A percentile compares a stretch with the other conserved stretches of the same genome.
Evolutionary conservation across 2,797 vertebrate genomes (phyloP).

Genomic region (Falco columbarius): DNA sequence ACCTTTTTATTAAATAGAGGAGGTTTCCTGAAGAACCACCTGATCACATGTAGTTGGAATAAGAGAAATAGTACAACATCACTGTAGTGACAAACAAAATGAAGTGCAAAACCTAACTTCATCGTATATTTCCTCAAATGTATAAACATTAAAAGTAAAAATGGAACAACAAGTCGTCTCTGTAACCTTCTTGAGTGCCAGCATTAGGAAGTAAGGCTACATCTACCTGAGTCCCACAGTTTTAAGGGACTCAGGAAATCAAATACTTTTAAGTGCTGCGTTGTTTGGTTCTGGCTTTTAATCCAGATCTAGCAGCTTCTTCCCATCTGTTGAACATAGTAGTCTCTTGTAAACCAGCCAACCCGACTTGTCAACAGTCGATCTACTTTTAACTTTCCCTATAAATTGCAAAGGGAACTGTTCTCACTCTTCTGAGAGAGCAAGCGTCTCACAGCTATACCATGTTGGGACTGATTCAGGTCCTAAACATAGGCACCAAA

Average conservation of each 20-base stretch:
- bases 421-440: slow-evolving; percentile 24
- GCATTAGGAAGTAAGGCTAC: not conserved
- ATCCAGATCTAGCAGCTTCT: slow-evolving; percentile 13
- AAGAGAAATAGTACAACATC: slow-evolving; percentile 8
- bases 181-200: not conserved
- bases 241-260: not conserved
- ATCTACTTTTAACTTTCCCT: slow-evolving; percentile 57
- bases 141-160: not conserved
- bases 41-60: not conserved
- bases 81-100: not conserved
- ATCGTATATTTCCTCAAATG: not conserved
- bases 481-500: slow-evolving; percentile 43
- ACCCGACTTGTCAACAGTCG: slow-evolving; percentile 10
- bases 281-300: slow-evolving; percentile 44
- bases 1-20: slow-evolving; percentile 75
- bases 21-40: slow-evolving; percentile 78
- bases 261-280: not conserved
- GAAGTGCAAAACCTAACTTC: not conserved
- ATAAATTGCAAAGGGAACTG: slow-evolving; percentile 43
- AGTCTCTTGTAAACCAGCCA: slow-evolving; percentile 57
- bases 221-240: not conserved
- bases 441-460: not conserved
- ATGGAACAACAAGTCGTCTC: not conserved
- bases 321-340: slow-evolving; percentile 39
- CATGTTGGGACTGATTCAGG: not conserved